Conservation (phyloP, 1,140 invertebrate genomes). For the Pomacea maculata region DNA sequence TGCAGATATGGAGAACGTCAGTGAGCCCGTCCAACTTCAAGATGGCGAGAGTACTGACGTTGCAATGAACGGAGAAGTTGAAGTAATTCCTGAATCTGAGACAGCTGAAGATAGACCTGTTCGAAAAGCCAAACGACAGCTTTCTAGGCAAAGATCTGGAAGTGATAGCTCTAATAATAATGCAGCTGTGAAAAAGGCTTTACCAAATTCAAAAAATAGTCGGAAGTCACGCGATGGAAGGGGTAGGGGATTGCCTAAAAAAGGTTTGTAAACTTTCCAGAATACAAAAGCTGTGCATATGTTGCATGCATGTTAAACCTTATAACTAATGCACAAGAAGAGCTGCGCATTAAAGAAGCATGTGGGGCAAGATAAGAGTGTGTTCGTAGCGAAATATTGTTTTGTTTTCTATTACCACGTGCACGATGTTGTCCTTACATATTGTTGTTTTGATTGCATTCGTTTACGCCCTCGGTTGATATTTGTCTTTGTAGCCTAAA, state of each 20-base stretch:
- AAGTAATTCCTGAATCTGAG: constrained; percentile 19
- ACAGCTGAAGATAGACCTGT: constrained; percentile 28
- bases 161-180: constrained; percentile 24
- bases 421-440: no score
- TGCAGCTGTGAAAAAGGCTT: constrained; percentile 26
- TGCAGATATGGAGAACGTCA: constrained; percentile 32
- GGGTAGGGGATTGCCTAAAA: constrained; percentile 52
- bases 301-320: no score
- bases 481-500: no score
- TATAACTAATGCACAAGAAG: not conserved
- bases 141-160: constrained; percentile 24
- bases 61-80: constrained; percentile 28
- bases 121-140: constrained; percentile 32
- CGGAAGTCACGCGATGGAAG: constrained; percentile 49
- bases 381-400: no score
- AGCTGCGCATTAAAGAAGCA: no score
- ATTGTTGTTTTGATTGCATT: no score
- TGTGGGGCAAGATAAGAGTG: no score
- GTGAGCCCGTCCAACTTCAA: constrained; percentile 17
- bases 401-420: no score
- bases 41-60: constrained; percentile 31
- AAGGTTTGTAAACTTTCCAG: constrained; percentile 36
- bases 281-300: not conserved
- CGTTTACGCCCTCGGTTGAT: no score
- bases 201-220: constrained; percentile 49